phyloP scores from a whole-genome alignment of 2,797 vertebrate species.

The Cephalopachus bancanus region DNA sequence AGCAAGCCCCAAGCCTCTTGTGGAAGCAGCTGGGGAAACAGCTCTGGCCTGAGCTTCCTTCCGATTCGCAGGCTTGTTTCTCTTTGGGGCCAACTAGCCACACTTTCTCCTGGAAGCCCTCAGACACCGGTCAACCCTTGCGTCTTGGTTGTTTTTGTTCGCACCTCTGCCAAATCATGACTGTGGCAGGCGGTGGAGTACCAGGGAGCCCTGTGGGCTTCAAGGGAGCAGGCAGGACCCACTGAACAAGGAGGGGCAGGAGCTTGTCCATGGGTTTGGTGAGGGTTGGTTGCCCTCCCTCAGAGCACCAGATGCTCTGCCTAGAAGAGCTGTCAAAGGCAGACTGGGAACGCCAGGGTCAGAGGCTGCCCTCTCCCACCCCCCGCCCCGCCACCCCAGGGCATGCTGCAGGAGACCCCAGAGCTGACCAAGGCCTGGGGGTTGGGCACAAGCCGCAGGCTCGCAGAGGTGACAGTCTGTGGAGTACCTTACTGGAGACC shows the following conservation, averaged over 20 bases:
- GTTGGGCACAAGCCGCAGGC: not conserved
- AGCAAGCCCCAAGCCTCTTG: not conserved
- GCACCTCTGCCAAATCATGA: not conserved
- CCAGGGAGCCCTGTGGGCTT: not conserved
- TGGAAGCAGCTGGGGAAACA: not conserved
- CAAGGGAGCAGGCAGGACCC: not conserved
- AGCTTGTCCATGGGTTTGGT: not conserved
- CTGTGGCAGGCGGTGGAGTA: not conserved
- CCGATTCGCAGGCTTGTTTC: not conserved
- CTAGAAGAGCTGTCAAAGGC: not conserved
- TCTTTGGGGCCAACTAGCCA: not conserved
- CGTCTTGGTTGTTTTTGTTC: not conserved
- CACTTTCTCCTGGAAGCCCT: not conserved
- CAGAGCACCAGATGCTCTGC: not conserved
- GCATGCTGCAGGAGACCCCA: not conserved
- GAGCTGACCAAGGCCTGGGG: no score
- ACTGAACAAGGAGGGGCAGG: not conserved
- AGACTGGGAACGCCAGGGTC: not conserved
- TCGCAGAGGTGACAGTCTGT: rapidly evolving
- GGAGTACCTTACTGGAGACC: not conserved
- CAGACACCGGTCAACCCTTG: rapidly evolving
- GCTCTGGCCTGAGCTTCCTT: not conserved
- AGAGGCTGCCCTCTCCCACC: not conserved
- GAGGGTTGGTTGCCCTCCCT: not conserved
- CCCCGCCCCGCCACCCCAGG: not conserved